Conservation (phyloP, 2,888 invertebrate species). For the Ormyrus labotus region DNA sequence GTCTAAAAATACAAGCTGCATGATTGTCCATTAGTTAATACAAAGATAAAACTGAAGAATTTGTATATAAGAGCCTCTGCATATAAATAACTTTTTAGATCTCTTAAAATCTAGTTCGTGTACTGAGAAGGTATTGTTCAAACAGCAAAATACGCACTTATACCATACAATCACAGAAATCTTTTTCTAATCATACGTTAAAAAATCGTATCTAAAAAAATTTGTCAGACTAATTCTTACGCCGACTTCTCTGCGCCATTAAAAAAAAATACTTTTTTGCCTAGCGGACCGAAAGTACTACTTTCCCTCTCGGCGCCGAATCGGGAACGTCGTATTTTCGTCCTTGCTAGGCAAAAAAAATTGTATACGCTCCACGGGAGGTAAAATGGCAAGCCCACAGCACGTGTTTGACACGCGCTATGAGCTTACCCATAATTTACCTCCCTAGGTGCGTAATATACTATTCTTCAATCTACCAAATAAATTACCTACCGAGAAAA, state of each 20-base stretch:
- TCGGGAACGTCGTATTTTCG: no score
- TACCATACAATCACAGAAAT: constrained; percentile 28
- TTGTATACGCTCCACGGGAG: no score
- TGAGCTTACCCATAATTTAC: no score
- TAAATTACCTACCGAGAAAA: background rate
- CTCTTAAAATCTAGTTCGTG: background rate
- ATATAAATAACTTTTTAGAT: background rate
- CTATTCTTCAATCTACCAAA: background rate
- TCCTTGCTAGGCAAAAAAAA: no score
- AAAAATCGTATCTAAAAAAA: constrained; percentile 2
- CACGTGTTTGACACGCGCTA: background rate
- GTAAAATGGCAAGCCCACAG: background rate
- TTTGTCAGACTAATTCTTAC: constrained; percentile 1
- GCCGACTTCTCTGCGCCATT: background rate
- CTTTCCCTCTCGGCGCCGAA: no score
- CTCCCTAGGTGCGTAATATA: no score
- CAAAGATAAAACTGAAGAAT: background rate
- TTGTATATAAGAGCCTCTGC: background rate
- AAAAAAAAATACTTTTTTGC: background rate
- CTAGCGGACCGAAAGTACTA: background rate
- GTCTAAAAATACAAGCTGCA: constrained; percentile 33
- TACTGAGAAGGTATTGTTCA: constrained; percentile 26
- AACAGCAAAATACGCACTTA: constrained; percentile 6
- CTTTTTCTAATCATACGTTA: background rate
- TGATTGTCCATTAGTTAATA: constrained; percentile 1